Conservation (phyloP, 2,113 vertebrate genomes). For the Bettongia penicillata region DNA sequence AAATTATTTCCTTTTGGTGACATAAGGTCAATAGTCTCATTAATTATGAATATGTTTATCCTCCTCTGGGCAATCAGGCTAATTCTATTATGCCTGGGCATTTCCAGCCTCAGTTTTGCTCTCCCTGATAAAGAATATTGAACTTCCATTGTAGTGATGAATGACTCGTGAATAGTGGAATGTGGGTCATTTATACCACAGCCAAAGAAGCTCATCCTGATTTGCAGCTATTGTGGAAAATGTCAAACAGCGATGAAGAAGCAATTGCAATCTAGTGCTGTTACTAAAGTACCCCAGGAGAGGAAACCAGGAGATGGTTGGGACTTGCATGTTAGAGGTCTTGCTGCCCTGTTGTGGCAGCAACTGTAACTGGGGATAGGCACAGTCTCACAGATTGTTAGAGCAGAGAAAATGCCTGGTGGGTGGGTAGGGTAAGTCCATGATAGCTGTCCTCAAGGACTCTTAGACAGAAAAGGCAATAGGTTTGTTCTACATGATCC, state of each 20-base stretch:
- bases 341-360: background rate
- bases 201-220: constrained; percentile 36
- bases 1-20: constrained; percentile 62
- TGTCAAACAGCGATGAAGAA: constrained; percentile 29
- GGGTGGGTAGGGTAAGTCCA: background rate
- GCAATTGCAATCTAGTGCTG: background rate
- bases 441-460: background rate
- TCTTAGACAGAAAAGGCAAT: background rate
- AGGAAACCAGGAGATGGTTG: constrained; percentile 7
- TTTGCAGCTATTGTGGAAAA: background rate
- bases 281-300: background rate
- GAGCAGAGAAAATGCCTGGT: background rate
- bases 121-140: constrained; percentile 40
- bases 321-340: background rate
- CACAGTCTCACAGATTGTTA: background rate
- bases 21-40: constrained; percentile 65
- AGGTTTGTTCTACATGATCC: background rate
- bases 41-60: constrained; percentile 65
- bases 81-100: constrained; percentile 33
- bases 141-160: constrained; percentile 32
- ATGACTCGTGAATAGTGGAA: constrained; percentile 36
- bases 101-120: background rate
- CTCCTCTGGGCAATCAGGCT: constrained; percentile 36
- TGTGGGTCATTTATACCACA: background rate
- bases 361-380: background rate